phyloP scores from a whole-genome alignment of 1,140 invertebrate genomes.

The Wasmannia auropunctata region DNA sequence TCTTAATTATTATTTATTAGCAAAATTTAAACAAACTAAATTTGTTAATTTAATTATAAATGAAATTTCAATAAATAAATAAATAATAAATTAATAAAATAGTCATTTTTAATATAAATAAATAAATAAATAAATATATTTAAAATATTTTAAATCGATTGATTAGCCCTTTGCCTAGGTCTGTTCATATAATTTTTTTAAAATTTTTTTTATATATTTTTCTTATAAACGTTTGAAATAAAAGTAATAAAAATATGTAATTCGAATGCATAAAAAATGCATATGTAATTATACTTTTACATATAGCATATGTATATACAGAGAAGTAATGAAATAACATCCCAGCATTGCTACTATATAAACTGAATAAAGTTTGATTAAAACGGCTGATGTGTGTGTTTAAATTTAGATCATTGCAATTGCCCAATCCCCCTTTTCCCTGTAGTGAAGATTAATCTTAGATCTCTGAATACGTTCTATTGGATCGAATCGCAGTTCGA shows the following conservation, averaged over 20 bases:
- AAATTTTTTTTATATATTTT: not conserved
- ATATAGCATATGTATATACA: slow-evolving; percentile 20
- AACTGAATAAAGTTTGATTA: slow-evolving; percentile 74
- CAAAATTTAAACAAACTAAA: not conserved
- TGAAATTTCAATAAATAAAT: not conserved
- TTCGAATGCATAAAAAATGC: not conserved
- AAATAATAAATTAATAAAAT: not conserved
- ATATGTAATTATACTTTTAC: not conserved
- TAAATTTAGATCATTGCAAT: slow-evolving; percentile 76
- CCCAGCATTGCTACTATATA: slow-evolving; percentile 70
- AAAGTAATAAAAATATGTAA: not conserved
- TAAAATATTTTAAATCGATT: not conserved
- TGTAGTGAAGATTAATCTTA: slow-evolving; percentile 28
- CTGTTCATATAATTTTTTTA: not conserved
- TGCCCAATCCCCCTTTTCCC: slow-evolving; percentile 56
- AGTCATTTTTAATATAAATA: no score
- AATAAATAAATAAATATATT: not conserved
- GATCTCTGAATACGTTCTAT: slow-evolving; percentile 2
- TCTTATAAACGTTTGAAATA: not conserved
- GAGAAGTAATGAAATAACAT: slow-evolving; percentile 67
- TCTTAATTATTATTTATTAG: not conserved
- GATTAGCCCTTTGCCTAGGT: not conserved
- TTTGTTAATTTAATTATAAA: not conserved
- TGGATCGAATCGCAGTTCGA: not conserved
- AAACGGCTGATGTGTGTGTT: slow-evolving; percentile 66